Conservation (phyloP, 2,888 invertebrate species). For the Rambutsinella grinnellia region DNA sequence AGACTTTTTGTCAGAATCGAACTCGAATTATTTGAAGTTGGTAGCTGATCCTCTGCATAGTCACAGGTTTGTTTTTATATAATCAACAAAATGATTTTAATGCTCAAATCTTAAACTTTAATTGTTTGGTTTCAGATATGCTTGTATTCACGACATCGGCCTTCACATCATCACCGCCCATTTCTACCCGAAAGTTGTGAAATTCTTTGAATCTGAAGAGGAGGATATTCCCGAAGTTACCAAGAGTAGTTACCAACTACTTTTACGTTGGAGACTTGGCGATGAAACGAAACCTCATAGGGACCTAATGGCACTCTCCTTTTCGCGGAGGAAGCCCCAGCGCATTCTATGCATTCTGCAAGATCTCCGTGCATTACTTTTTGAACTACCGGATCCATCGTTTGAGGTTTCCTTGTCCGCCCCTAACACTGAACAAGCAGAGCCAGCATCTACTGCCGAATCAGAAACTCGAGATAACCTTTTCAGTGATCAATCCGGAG, state of each 20-base stretch:
- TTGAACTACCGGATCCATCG: conserved; percentile 42
- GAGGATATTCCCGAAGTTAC: conserved; percentile 28
- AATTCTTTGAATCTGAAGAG: conserved; percentile 44
- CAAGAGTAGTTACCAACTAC: conserved; percentile 30
- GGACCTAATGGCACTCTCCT: conserved; percentile 46
- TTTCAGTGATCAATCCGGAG: not conserved
- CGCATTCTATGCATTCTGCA: conserved; percentile 53
- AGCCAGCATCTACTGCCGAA: not conserved
- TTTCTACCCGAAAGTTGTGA: conserved; percentile 53
- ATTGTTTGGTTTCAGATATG: conserved; percentile 45
- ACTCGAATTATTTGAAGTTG: conserved; percentile 34
- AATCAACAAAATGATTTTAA: not conserved
- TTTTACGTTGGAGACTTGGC: conserved; percentile 56
- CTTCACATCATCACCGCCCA: conserved; percentile 54
- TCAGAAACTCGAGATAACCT: not conserved
- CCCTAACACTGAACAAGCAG: not conserved
- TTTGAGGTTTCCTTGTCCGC: conserved; percentile 13
- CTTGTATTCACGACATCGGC: conserved; percentile 57
- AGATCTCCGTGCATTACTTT: conserved; percentile 39
- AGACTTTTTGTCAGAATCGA: conserved; percentile 41
- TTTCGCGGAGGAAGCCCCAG: conserved; percentile 50
- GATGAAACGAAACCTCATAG: conserved; percentile 44
- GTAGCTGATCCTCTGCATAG: conserved; percentile 43
- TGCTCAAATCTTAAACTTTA: not conserved
- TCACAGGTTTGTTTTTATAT: conserved; percentile 20